Evolutionary conservation across 2,888 invertebrate species (phyloP).

Genomic region (Octonoba sinensis): DNA sequence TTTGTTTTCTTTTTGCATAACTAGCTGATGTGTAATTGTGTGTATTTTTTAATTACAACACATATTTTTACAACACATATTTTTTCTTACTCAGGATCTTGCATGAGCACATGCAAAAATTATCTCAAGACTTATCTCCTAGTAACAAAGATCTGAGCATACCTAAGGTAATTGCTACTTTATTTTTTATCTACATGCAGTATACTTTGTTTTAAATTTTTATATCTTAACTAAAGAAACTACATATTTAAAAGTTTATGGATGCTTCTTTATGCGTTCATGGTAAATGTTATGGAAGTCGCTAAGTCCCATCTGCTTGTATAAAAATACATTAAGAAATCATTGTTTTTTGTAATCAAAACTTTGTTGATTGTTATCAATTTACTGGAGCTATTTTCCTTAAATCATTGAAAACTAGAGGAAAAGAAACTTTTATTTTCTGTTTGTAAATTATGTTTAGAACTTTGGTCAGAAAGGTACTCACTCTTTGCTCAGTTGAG

Average conservation of each 20-base stretch:
- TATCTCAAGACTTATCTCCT: constrained; percentile 82
- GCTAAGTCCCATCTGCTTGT: too few relatives aligned
- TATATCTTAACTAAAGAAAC: background rate
- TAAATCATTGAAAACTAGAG: too few relatives aligned
- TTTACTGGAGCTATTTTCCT: too few relatives aligned
- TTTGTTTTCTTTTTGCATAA: background rate
- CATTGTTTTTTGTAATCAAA: too few relatives aligned
- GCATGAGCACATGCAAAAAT: constrained; percentile 87
- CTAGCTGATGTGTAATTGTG: background rate
- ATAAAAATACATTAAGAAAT: too few relatives aligned
- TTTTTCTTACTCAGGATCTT: constrained; percentile 78
- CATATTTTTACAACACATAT: constrained; percentile 4
- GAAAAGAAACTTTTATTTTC: too few relatives aligned
- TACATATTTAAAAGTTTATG: background rate
- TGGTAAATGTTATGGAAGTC: too few relatives aligned
- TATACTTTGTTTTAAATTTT: background rate
- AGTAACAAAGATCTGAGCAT: constrained; percentile 85
- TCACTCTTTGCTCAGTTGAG: too few relatives aligned
- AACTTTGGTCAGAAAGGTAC: too few relatives aligned
- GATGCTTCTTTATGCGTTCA: background rate
- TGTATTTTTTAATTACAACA: background rate
- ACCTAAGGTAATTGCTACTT: constrained; percentile 75
- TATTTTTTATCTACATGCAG: too few relatives aligned
- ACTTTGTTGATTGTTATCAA: too few relatives aligned
- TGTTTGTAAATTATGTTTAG: too few relatives aligned